phyloP scores from a whole-genome alignment of 2,888 invertebrate species.

The Drosophila antonietae region DNA sequence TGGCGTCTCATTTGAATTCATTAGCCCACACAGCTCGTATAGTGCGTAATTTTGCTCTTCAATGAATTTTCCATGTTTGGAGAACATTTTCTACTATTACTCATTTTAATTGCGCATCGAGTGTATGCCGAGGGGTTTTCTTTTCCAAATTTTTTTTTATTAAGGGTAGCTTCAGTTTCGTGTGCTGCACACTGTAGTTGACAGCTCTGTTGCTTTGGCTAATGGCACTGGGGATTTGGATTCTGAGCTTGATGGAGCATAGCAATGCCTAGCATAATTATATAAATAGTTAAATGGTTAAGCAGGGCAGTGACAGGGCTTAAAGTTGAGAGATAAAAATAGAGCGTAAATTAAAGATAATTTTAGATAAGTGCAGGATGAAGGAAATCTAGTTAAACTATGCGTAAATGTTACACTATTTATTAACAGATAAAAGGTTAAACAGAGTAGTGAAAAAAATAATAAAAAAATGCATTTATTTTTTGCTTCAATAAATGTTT shows the following conservation, averaged over 20 bases:
- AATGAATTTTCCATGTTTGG: constrained; percentile 57
- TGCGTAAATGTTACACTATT: too few species aligned
- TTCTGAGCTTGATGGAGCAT: constrained; percentile 52
- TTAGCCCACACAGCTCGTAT: constrained; percentile 35
- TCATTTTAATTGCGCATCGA: constrained; percentile 66
- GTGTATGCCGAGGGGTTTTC: background rate
- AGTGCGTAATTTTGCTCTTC: constrained; percentile 41
- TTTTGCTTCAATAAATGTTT: too few species aligned
- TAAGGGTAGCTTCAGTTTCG: constrained; percentile 54
- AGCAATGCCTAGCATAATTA: constrained; percentile 57
- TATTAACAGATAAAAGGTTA: too few species aligned
- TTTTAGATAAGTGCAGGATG: background rate
- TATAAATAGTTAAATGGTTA: constrained; percentile 40
- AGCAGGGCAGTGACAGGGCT: background rate
- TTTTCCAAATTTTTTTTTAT: background rate
- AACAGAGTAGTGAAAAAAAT: too few species aligned
- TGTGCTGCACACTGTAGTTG: constrained; percentile 55
- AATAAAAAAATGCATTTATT: too few species aligned
- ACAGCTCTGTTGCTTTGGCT: constrained; percentile 58
- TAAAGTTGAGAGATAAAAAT: background rate
- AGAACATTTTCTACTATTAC: constrained; percentile 34
- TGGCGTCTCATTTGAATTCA: constrained; percentile 69
- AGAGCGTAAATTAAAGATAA: background rate
- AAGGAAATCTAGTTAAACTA: too few species aligned
- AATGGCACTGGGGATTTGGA: constrained; percentile 67